These are phyloP conservation scores for Zaprionus tsacasi DNA, from an alignment of 1,140 invertebrate species.

Conservation along the genomic window DNA sequence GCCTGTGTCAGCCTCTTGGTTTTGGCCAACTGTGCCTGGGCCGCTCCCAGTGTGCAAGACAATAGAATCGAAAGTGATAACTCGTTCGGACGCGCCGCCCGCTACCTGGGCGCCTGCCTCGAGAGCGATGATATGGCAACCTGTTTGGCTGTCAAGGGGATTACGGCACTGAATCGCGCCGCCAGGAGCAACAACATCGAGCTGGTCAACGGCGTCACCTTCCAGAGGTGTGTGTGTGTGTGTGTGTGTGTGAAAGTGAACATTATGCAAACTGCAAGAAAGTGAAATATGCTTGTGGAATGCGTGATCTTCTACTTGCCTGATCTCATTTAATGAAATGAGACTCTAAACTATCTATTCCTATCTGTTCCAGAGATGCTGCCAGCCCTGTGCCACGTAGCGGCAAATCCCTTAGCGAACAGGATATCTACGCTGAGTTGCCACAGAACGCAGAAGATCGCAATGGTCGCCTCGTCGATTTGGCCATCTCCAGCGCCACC, in stretches of 20 bases:
- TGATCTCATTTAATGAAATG: background rate
- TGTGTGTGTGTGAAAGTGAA: slow-evolving; percentile 63
- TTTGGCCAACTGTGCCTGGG: slow-evolving; percentile 69
- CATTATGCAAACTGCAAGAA: slow-evolving; percentile 21
- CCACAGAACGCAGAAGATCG: slow-evolving; percentile 85
- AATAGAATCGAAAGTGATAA: slow-evolving; percentile 79
- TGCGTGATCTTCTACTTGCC: background rate
- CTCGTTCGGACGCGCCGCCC: slow-evolving; percentile 67
- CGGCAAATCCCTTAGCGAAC: slow-evolving; percentile 85
- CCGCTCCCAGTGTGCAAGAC: slow-evolving; percentile 82
- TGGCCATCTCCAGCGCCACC: slow-evolving; percentile 85
- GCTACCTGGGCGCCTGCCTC: slow-evolving; percentile 77
- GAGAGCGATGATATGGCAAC: slow-evolving; percentile 85
- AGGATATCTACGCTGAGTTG: slow-evolving; percentile 86
- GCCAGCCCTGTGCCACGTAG: slow-evolving; percentile 81
- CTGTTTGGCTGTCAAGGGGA: slow-evolving; percentile 87
- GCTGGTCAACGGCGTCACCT: slow-evolving; percentile 86
- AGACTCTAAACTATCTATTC: slow-evolving; percentile 25
- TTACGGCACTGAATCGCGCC: slow-evolving; percentile 86
- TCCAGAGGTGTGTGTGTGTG: slow-evolving; percentile 85
- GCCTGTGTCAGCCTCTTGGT: slow-evolving; percentile 65
- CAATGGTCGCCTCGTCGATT: slow-evolving; percentile 85
- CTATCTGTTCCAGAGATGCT: slow-evolving; percentile 75
- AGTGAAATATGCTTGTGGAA: slow-evolving; percentile 12
- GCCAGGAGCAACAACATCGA: slow-evolving; percentile 86